Base-by-base conservation (phyloP, 2,888 invertebrate genomes). In the Amphipoea oculea region DNA sequence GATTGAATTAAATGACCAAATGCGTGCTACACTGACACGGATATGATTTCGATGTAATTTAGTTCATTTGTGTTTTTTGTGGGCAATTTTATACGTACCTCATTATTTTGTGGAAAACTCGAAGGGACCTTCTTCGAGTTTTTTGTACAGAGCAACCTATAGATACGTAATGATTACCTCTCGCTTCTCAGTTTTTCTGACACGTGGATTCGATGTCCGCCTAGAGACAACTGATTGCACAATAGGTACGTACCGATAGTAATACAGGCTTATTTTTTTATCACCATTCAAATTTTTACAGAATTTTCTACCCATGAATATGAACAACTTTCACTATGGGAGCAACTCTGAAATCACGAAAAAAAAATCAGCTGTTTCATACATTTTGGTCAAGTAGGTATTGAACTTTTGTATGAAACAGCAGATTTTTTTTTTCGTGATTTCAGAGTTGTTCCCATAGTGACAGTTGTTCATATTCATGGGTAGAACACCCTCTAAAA, bases 1-100 rank as follows among this genome's bases (percentile, higher is more conserved):
- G 48, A 84, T 84, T 84, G 84, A 86, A 86, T 86, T 66, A 78
- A 86, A 84, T 78, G 40, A 63, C 84, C 72, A 17, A 63, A 51
- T 36, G 57, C 40, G 57, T 42, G n/a, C 14, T 51, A 66, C 63
- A 60, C 12, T 48, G 65, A 20, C 60, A n/a, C n/a, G 70, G 17
- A 75, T 69, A 83, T 86, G 65, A 62, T 84, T 71, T 42, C 54
- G 36, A 77, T 67, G 42, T 78, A 14, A 85, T 78, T 76, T 67
- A 36, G 69, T 66, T 83, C 60, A 79, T 84, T 76, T 54, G 60
- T 40, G 70, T 68, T 66, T 73, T 67, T 42, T 48, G 57, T 51
- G 17, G 20, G 7, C 2, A 1, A 40, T 51, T 73, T 45, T 65
- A n/a, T 4, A 45, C 4, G 7, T 42, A 20, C 1, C 20, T 36